phyloP scores from a whole-genome alignment of 2,113 vertebrate species.

The Malaclemys terrapin region DNA sequence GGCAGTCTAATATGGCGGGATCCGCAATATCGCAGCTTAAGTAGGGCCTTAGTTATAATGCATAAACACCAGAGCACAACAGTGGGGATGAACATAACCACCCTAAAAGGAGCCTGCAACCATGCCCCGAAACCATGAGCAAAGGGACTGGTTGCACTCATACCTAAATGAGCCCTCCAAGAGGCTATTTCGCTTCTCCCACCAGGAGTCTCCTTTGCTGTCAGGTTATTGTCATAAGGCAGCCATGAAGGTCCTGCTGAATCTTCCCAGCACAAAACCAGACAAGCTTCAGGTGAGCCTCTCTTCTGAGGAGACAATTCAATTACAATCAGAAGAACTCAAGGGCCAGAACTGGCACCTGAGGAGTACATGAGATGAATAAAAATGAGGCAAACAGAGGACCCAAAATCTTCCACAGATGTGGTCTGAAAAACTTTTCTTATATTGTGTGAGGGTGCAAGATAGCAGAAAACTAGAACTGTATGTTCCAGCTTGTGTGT shows the following conservation, averaged over 20 bases:
- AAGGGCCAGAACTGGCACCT: too few relatives aligned
- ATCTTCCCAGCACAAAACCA: not conserved
- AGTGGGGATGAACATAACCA: not conserved
- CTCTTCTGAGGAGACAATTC: too few relatives aligned
- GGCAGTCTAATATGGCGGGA: too few relatives aligned
- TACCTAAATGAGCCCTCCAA: not conserved
- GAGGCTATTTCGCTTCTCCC: not conserved
- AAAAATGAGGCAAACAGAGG: too few relatives aligned
- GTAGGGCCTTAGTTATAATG: not conserved
- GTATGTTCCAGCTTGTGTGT: not conserved
- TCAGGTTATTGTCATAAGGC: accelerated
- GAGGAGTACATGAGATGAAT: too few relatives aligned
- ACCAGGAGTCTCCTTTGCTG: accelerated
- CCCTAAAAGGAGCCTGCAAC: accelerated
- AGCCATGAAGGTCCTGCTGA: not conserved
- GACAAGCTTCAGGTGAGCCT: too few relatives aligned
- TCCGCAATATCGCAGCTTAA: too few relatives aligned
- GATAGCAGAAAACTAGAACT: too few relatives aligned
- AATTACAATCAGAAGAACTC: too few relatives aligned
- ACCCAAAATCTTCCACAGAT: too few relatives aligned
- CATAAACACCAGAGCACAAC: not conserved
- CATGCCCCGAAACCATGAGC: not conserved
- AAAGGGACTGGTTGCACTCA: accelerated
- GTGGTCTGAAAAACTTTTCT: too few relatives aligned
- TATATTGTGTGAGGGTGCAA: too few relatives aligned